phyloP scores from a whole-genome alignment of 2,797 vertebrate species.

The Halcyon leucocephala region DNA sequence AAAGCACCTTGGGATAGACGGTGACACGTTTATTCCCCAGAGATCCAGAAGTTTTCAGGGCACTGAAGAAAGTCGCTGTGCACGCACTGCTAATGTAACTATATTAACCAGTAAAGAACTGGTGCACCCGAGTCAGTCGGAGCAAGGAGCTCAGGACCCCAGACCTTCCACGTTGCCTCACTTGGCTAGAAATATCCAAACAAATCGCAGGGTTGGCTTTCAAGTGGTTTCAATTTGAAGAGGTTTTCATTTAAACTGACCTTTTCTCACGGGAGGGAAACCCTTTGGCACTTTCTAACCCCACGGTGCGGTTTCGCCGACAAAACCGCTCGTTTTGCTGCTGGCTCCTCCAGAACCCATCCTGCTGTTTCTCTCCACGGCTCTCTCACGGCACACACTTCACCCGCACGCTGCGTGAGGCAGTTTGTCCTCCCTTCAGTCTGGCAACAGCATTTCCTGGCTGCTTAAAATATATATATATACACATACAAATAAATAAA shows the following conservation, averaged over 20 bases:
- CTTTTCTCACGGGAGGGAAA: neutral
- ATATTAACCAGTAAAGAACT: accelerated
- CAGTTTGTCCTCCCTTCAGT: neutral
- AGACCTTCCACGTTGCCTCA: neutral
- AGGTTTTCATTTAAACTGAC: neutral
- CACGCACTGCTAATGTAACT: neutral
- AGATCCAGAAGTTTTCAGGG: neutral
- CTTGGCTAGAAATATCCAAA: neutral
- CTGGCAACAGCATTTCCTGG: neutral
- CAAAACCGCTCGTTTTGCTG: neutral
- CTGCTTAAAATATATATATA: neutral
- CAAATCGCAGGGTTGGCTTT: neutral
- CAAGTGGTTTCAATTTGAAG: neutral
- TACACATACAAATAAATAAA: neutral
- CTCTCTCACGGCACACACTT: neutral
- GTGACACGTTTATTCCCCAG: neutral
- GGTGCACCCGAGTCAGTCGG: neutral
- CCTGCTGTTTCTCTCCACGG: neutral
- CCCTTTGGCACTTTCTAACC: neutral
- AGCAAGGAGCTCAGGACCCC: neutral
- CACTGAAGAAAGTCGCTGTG: neutral
- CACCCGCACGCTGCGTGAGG: neutral
- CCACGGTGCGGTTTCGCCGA: neutral
- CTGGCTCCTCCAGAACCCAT: neutral
- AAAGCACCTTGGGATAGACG: neutral